Percentiles rank a stretch among this genome's conserved stretches.
Conservation (phyloP, 1,140 invertebrate species). For the Artemia franciscana region DNA sequence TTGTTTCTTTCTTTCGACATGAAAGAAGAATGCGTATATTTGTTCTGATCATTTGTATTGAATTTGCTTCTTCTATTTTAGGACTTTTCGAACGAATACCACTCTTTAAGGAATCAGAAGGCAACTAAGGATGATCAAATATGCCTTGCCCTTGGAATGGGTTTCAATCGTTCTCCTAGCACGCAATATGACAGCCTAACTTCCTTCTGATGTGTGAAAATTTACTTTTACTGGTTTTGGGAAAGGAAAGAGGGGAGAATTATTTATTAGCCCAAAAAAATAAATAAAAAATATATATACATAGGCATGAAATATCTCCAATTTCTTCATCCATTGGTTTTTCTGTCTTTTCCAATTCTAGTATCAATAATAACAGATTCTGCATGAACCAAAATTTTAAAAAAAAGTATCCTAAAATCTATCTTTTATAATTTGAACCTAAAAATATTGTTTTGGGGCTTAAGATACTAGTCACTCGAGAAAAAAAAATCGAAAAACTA, state of each 20-base stretch:
- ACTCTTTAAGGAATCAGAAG: constrained; percentile 31
- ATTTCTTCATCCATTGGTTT: background rate
- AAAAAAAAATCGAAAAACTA: too few species aligned
- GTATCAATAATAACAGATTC: too few species aligned
- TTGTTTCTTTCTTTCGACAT: background rate
- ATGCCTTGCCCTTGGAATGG: constrained; percentile 20
- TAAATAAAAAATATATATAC: background rate
- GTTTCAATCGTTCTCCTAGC: constrained; percentile 40
- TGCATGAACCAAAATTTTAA: too few species aligned
- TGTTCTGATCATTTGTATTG: too few species aligned
- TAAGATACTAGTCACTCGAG: too few species aligned
- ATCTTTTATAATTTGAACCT: too few species aligned
- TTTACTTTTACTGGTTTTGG: background rate
- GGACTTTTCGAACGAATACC: constrained; percentile 52
- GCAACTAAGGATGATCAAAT: constrained; percentile 31
- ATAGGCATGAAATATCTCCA: background rate
- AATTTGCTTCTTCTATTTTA: constrained; percentile 16
- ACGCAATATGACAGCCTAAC: constrained; percentile 53
- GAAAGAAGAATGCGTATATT: background rate
- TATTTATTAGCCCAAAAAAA: background rate
- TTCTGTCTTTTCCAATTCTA: too few species aligned
- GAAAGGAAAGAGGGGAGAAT: background rate
- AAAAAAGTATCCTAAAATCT: too few species aligned
- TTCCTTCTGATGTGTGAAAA: constrained; percentile 17
- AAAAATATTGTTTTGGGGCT: too few species aligned